Evolutionary conservation across 2,113 vertebrate species (phyloP).

Genomic region (Muscicapa adusta): DNA sequence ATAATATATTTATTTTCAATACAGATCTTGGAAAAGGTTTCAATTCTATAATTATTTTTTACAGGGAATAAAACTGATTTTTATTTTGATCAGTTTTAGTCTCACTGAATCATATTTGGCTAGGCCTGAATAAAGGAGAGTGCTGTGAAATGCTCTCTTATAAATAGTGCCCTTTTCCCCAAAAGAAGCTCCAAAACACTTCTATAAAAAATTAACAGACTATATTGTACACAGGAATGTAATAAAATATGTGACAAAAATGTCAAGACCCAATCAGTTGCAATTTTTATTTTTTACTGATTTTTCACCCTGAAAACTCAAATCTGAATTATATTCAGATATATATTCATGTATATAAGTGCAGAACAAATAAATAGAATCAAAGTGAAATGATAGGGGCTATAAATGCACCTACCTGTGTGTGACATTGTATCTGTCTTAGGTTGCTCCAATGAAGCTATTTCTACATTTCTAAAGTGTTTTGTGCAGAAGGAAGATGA

Average conservation of each 20-base stretch:
- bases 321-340: not conserved
- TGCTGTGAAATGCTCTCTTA: not conserved
- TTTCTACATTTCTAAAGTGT: not conserved
- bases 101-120: not conserved
- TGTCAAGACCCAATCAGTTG: not conserved
- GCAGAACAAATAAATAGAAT: not conserved
- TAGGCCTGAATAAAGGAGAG: not conserved
- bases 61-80: not conserved
- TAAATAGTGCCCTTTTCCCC: not conserved
- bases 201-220: not conserved
- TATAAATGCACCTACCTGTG: not conserved
- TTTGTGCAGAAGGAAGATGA: not conserved
- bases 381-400: not conserved
- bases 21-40: not conserved
- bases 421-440: not conserved
- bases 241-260: not conserved
- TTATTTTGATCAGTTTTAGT: not conserved
- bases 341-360: not conserved
- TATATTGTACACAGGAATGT: not conserved
- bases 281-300: not conserved
- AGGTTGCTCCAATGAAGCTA: not conserved
- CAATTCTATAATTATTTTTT: not conserved
- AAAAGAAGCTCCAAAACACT: not conserved
- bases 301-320: not conserved
- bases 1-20: not conserved